phyloP scores from a whole-genome alignment of 2,888 invertebrate genomes.

The Loripinus fragilis region DNA sequence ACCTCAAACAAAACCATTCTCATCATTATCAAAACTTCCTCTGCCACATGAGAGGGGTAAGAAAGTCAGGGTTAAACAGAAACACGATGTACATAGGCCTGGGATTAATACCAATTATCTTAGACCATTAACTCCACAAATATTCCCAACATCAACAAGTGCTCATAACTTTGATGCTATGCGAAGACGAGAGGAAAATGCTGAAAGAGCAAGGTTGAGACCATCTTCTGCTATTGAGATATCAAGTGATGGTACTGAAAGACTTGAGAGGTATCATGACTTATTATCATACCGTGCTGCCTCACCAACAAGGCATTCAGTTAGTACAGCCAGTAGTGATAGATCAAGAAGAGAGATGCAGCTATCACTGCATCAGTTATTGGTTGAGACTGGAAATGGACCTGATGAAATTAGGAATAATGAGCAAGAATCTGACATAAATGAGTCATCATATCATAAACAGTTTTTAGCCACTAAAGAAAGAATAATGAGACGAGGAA shows the following conservation, averaged over 20 bases:
- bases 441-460: conserved; percentile 41
- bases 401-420: conserved; percentile 37
- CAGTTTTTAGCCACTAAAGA: conserved; percentile 54
- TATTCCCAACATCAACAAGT: conserved; percentile 59
- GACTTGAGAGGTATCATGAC: conserved; percentile 61
- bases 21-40: conserved; percentile 64
- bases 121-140: conserved; percentile 65
- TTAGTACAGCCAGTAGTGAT: conserved; percentile 49
- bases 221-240: conserved; percentile 76
- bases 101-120: conserved; percentile 62
- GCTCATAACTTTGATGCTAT: conserved; percentile 52
- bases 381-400: conserved; percentile 56
- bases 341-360: conserved; percentile 64
- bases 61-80: conserved; percentile 39
- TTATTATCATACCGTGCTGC: conserved; percentile 50
- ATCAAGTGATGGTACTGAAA: conserved; percentile 44
- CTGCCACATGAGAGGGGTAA: conserved; percentile 49
- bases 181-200: conserved; percentile 40
- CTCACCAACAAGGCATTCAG: conserved; percentile 45
- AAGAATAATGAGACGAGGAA: conserved; percentile 42
- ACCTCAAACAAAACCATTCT: conserved; percentile 64
- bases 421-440: conserved; percentile 34
- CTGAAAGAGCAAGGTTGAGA: conserved; percentile 48
- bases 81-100: conserved; percentile 56
- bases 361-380: conserved; percentile 61